Percentiles rank a stretch among this genome's conserved stretches.
Conservation (phyloP, 2,113 vertebrate species). For the Alosa alosa region DNA sequence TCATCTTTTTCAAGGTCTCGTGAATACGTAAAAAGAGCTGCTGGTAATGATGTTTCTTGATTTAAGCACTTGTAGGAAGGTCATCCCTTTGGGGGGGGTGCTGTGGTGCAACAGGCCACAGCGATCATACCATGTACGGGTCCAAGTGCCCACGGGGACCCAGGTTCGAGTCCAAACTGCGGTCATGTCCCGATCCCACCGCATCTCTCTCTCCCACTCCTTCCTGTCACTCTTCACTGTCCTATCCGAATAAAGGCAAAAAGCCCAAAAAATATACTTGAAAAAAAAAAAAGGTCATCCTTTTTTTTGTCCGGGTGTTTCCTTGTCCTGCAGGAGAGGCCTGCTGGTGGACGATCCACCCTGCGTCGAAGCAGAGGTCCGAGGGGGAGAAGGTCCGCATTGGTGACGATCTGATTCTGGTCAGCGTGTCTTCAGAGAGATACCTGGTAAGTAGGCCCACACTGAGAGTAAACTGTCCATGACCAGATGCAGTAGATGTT, state of each 20-base stretch:
- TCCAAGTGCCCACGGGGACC: too few relatives aligned
- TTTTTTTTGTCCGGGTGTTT: neutral
- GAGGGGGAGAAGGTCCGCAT: slow-evolving; percentile 97
- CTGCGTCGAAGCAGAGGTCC: slow-evolving; percentile 94
- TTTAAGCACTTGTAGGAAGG: neutral
- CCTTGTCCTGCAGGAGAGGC: slow-evolving; percentile 78
- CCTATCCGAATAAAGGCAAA: too few relatives aligned
- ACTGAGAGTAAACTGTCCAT: neutral
- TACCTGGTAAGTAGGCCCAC: slow-evolving; percentile 76
- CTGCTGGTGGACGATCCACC: slow-evolving; percentile 98
- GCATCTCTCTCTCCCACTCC: too few relatives aligned
- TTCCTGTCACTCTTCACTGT: neutral
- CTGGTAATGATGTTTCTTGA: neutral
- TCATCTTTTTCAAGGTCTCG: neutral
- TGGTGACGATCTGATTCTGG: slow-evolving; percentile 94
- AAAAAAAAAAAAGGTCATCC: too few relatives aligned
- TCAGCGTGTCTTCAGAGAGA: slow-evolving; percentile 95
- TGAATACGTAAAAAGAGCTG: neutral
- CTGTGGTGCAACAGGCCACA: too few relatives aligned
- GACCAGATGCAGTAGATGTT: neutral
- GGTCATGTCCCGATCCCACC: too few relatives aligned
- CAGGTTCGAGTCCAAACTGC: too few relatives aligned
- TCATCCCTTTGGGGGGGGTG: neutral
- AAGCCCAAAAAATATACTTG: too few relatives aligned
- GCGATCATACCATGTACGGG: too few relatives aligned